Evolutionary conservation across 1,140 invertebrate genomes (phyloP).

Genomic region (Meloidogyne exigua): DNA sequence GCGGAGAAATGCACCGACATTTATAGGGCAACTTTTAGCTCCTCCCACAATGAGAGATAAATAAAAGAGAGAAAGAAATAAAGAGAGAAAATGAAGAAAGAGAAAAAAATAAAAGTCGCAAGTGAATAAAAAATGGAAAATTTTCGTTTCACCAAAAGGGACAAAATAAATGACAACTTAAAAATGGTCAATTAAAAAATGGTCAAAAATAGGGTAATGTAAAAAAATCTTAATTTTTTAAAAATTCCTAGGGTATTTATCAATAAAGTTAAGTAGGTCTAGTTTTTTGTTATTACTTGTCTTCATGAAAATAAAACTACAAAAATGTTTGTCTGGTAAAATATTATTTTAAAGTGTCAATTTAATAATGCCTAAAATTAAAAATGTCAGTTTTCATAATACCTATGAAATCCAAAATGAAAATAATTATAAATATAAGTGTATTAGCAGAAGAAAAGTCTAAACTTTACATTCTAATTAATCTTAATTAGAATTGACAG

Average conservation of each 20-base stretch:
- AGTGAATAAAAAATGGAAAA: background rate
- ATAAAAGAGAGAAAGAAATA: background rate
- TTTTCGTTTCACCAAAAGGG: background rate
- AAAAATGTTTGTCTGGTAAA: background rate
- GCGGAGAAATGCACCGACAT: background rate
- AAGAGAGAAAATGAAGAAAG: background rate
- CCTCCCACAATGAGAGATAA: background rate
- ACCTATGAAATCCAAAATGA: no score
- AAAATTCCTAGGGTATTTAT: no score
- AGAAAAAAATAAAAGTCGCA: background rate
- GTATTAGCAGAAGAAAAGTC: no score
- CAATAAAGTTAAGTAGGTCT: no score
- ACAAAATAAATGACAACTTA: no score
- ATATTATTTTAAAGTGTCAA: background rate
- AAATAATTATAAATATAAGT: no score
- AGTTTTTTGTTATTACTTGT: no score
- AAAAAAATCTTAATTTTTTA: background rate
- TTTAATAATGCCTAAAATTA: no score
- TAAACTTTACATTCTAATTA: no score
- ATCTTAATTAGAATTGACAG: no score
- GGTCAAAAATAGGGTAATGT: background rate
- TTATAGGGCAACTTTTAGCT: background rate
- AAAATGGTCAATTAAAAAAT: background rate
- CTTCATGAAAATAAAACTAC: background rate
- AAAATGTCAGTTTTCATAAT: no score